These are phyloP conservation scores for Lathronympha strigana DNA, from an alignment of 2,888 invertebrate species.

Conservation along the genomic window DNA sequence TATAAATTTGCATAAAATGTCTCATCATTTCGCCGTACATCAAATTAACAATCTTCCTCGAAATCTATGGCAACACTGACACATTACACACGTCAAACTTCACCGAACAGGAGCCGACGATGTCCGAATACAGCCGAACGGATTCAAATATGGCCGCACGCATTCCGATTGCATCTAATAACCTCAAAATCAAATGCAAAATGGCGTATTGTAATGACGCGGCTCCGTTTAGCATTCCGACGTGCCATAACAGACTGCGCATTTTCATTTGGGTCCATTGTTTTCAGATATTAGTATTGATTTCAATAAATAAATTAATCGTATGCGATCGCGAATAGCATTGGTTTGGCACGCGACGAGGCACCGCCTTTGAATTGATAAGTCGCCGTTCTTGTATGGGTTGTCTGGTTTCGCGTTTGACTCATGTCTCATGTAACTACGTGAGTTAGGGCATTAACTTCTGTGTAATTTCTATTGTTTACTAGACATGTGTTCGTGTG, in stretches of 20 bases:
- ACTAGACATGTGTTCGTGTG: slow-evolving; percentile 37
- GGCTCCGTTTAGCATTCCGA: slow-evolving; percentile 81
- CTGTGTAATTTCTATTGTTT: slow-evolving; percentile 70
- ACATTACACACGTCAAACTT: slow-evolving; percentile 72
- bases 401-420: slow-evolving; percentile 74
- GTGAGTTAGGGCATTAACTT: slow-evolving; percentile 77
- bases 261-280: slow-evolving; percentile 83
- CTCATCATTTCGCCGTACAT: slow-evolving; percentile 62
- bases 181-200: slow-evolving; percentile 83
- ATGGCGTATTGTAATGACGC: slow-evolving; percentile 81
- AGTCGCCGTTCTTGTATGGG: slow-evolving; percentile 64
- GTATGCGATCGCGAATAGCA: slow-evolving; percentile 77
- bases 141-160: slow-evolving; percentile 76
- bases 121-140: slow-evolving; percentile 70
- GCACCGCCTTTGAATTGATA: slow-evolving; percentile 77
- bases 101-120: slow-evolving; percentile 68
- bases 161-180: slow-evolving; percentile 84
- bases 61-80: slow-evolving; percentile 65
- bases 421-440: slow-evolving; percentile 78
- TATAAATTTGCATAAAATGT: slow-evolving; percentile 32
- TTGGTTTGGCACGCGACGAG: slow-evolving; percentile 79
- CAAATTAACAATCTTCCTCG: slow-evolving; percentile 64
- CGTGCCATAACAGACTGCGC: slow-evolving; percentile 80
- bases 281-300: slow-evolving; percentile 83
- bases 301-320: slow-evolving; percentile 84